Conservation (phyloP, 1,140 invertebrate species). For the Tetragnatha versicolor region DNA sequence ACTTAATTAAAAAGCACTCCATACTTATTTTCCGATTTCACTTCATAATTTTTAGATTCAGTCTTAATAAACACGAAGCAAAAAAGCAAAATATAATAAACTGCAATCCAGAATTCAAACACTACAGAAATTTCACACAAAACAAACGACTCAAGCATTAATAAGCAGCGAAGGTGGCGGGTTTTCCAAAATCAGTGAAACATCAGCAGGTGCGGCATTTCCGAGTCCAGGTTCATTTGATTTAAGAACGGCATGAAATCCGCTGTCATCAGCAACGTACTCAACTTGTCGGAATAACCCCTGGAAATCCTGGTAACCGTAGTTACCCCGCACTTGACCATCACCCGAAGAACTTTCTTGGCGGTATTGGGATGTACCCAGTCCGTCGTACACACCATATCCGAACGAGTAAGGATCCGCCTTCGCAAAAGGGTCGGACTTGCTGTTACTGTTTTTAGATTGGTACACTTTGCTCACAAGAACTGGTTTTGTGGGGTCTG, state of each 20-base stretch:
- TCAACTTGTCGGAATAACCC: slow-evolving; percentile 40
- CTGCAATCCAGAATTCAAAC: too few species aligned
- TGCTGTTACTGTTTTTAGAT: too few species aligned
- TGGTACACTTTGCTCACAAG: too few species aligned
- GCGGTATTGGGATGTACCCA: slow-evolving; percentile 53
- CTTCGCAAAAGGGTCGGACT: background rate
- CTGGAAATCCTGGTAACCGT: slow-evolving; percentile 52
- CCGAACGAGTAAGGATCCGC: slow-evolving; percentile 53
- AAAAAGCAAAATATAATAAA: too few species aligned
- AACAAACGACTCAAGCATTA: too few species aligned
- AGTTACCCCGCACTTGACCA: slow-evolving; percentile 47
- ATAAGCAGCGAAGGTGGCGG: too few species aligned
- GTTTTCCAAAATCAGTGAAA: background rate
- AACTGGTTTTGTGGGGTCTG: too few species aligned
- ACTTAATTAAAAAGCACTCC: too few species aligned
- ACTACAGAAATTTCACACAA: too few species aligned
- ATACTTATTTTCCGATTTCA: too few species aligned
- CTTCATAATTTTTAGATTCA: too few species aligned
- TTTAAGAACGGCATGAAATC: slow-evolving; percentile 40
- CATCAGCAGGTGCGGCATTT: slow-evolving; percentile 17
- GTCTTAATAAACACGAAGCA: too few species aligned
- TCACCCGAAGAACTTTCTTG: slow-evolving; percentile 46
- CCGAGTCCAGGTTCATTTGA: slow-evolving; percentile 50
- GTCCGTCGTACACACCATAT: slow-evolving; percentile 55
- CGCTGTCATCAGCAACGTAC: slow-evolving; percentile 44